phyloP scores from a whole-genome alignment of 2,113 vertebrate species.

The Willisornis vidua region DNA sequence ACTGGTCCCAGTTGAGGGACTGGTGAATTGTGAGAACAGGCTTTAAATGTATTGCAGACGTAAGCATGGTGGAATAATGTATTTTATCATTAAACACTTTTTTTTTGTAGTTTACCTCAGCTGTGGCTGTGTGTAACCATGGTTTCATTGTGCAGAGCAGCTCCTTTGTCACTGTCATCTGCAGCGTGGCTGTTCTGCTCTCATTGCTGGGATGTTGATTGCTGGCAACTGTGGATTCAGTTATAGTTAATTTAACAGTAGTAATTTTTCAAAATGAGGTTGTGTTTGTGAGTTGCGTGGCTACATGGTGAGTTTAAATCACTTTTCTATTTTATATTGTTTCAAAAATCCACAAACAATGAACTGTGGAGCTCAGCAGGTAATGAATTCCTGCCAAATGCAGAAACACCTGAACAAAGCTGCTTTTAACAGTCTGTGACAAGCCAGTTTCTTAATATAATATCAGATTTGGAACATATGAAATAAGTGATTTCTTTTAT shows the following conservation, averaged over 20 bases:
- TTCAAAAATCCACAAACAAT: background rate
- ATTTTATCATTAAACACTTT: background rate
- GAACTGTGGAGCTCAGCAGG: background rate
- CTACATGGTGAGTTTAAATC: background rate
- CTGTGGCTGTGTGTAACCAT: background rate
- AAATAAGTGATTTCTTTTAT: background rate
- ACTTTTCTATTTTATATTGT: background rate
- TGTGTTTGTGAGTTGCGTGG: background rate
- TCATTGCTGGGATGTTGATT: background rate
- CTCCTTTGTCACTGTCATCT: background rate
- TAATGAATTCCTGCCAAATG: background rate
- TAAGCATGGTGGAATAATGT: background rate
- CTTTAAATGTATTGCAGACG: background rate
- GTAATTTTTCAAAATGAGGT: background rate
- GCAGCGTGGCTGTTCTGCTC: background rate
- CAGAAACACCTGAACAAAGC: background rate
- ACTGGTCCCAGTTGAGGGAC: background rate
- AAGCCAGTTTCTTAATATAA: background rate
- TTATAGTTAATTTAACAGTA: background rate
- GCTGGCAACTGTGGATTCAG: background rate
- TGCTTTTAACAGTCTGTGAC: background rate
- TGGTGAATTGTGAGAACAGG: background rate
- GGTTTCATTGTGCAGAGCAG: slow-evolving; percentile 9
- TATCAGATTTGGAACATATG: background rate
- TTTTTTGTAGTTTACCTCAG: background rate